Base-by-base conservation (phyloP, 2,113 vertebrate species). In the Pedetes capensis region DNA sequence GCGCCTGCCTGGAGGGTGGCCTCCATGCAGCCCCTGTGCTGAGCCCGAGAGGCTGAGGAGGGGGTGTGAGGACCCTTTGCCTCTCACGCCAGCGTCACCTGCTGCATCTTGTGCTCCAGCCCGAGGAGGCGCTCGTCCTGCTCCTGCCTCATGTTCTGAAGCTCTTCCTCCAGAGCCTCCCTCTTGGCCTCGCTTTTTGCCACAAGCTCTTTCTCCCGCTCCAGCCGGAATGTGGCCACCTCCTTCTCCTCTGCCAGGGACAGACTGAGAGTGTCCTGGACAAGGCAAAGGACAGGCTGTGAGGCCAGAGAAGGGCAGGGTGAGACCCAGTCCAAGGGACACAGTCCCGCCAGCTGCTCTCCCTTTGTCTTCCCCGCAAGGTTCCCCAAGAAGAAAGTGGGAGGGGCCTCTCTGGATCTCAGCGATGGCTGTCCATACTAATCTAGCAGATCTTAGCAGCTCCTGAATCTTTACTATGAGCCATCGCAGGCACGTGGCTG, bases 131-230 rank as follows among this genome's bases (percentile, higher is more conserved):
- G 96, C 83, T 98, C 97, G 32, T 98, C 98, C 68, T 74, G 97
- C 37, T 98, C 97, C 49, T 98, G 98, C 97, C 98, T 98, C 74
- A 98, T 89, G 90, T 90, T 95, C 91, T 95, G 92, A 44, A 99
- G 96, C 57, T 99, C 98, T 55, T 98, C 97, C 53, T 97, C 97
- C 95, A 99, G 98, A 89, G 98, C 98, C 95, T 98, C 97, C 64
- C 98, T 97, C 93, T 98, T 97, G 7, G 96, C 96, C n/a, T 97
- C 96, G 20, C 92, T 96, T 64, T 83, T 97, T 18, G 94, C 94
- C 0, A 17, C 93, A 89, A 98, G 95, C 81, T 99, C 97, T 66
- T 79, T 97, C 84, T 98, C 98, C 68, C 96, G 95, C 22, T 95
- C 96, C 97, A 99, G 95, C 94, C 94, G 97, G 82, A 93, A 93